These are phyloP conservation scores for Oxytorus armatus DNA, from an alignment of 2,888 invertebrate genomes.

Conservation along the genomic window DNA sequence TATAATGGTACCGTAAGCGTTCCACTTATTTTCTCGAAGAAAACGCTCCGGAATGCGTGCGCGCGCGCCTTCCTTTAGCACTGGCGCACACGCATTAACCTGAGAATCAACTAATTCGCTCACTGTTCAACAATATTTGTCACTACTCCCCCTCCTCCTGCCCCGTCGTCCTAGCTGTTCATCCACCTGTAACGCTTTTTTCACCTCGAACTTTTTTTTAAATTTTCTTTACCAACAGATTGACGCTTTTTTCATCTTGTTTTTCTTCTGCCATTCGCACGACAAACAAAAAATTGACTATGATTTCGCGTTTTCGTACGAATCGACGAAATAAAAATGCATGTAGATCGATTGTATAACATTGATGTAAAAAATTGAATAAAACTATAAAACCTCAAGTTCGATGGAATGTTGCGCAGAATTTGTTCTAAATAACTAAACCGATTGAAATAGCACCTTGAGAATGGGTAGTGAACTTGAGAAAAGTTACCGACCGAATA, in stretches of 20 bases:
- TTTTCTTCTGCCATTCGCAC: neutral
- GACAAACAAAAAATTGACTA: neutral
- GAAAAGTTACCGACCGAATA: too few species aligned
- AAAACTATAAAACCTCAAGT: too few species aligned
- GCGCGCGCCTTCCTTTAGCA: slow-evolving; percentile 57
- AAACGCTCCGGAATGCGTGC: slow-evolving; percentile 81
- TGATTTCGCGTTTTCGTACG: too few species aligned
- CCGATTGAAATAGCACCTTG: too few species aligned
- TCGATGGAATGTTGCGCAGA: too few species aligned
- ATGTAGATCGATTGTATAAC: too few species aligned
- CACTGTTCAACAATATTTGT: slow-evolving; percentile 24
- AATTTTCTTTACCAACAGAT: neutral
- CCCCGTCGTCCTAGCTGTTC: slow-evolving; percentile 19
- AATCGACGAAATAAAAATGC: too few species aligned
- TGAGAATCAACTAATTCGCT: slow-evolving; percentile 30
- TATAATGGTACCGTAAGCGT: slow-evolving; percentile 82
- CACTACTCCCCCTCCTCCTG: too few species aligned
- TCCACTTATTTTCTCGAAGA: slow-evolving; percentile 82
- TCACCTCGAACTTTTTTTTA: neutral
- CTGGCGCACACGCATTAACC: slow-evolving; percentile 36
- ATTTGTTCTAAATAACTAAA: too few species aligned
- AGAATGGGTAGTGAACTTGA: too few species aligned
- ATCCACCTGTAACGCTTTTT: slow-evolving; percentile 37
- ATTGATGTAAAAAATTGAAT: too few species aligned
- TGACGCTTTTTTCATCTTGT: neutral